Evolutionary conservation across 2,113 vertebrate genomes (phyloP).

Genomic region (Bubo bubo): DNA sequence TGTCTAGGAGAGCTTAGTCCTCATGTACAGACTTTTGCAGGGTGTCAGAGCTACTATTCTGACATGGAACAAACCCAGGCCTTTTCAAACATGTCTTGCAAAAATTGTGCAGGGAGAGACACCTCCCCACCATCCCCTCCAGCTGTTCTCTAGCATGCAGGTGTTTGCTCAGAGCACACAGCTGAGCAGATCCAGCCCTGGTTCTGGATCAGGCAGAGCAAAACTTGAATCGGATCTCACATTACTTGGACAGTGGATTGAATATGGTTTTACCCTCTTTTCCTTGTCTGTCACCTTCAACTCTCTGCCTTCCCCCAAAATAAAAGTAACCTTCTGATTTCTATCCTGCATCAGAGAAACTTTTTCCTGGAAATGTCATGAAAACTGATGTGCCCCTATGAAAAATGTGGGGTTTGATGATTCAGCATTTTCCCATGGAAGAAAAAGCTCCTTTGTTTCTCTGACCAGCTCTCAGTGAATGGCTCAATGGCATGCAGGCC

Average conservation of each 20-base stretch:
- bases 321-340: background rate
- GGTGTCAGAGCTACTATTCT: background rate
- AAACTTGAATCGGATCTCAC: background rate
- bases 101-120: background rate
- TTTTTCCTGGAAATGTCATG: background rate
- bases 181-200: background rate
- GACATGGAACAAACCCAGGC: background rate
- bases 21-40: background rate
- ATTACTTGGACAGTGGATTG: background rate
- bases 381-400: background rate
- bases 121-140: background rate
- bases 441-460: constrained; percentile 18
- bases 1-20: background rate
- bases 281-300: background rate
- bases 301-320: background rate
- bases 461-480: background rate
- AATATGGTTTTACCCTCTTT: background rate
- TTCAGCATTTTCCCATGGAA: constrained; percentile 15
- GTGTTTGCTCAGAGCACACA: background rate
- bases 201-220: background rate
- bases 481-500: background rate
- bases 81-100: background rate
- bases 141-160: background rate
- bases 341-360: background rate
- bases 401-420: constrained; percentile 16